Evolutionary conservation across 2,888 invertebrate genomes (phyloP), one percentile per base, ranked within the genome.

Genomic region (Alloplasta piceator): DNA sequence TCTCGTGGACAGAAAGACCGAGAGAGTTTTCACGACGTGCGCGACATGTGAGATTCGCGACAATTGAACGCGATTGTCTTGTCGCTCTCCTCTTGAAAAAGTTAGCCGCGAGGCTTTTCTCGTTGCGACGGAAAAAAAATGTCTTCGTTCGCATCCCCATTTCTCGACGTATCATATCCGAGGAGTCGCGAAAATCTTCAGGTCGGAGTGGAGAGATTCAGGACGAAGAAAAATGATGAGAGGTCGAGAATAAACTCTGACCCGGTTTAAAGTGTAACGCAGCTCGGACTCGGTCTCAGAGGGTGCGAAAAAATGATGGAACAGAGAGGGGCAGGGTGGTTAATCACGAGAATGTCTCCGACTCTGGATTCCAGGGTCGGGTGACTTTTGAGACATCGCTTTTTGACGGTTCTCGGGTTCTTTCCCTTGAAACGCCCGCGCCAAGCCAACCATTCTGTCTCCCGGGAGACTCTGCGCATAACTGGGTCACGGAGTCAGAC

Each of bases 401-500:
- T 39, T 46, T 39, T 10, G 63, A 10, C 46, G 43, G 38, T 55
- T 4, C 52, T 46, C 46, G 52, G 12, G 50, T 67, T 74, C 46
- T 63, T 74, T 68, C 50, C 14, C 56, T 74, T 68, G 6, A 52
- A 43, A 2, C 52, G 12, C 16, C 12, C 48, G 10, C 52, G 14
- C 52, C 52, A 52, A 26, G 80, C 78, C 46, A 48, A 73, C 84
- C 82, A 85, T 83, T 84, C 85, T 26, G 26, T 26, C 26, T 86
- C 88, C 89, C 87, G 88, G 89, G 88, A 86, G 84, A 80, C 85
- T 82, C 83, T 85, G 84, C 85, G 26, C 82, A 87, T 83, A 87
- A 88, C 87, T 88, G 73, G 89, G 87, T 88, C 88, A 87, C 74
- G 84, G 63, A 73, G 86, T 84, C 84, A 87, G 43, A 63, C 56